Evolutionary conservation across 92 coral and sea anemone species (phyloP), one percentile per base, ranked within the genome.

Genomic region (Diadumene lineata): DNA sequence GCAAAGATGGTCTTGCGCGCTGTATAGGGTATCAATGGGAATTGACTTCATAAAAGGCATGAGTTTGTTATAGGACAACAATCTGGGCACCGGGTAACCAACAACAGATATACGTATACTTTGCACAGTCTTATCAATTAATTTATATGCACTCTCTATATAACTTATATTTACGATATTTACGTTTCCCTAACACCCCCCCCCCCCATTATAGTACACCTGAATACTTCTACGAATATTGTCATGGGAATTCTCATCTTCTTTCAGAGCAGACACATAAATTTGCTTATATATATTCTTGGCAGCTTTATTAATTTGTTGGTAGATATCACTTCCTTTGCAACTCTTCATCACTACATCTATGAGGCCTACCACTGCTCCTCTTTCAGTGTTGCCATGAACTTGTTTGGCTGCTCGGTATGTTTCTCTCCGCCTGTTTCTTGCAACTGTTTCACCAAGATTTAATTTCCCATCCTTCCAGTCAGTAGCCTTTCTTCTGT

Each of bases 121-220:
- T 31, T 72, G 48, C 65, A 31, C 11, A 70, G 72, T 78, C 15
- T 50, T 22, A 66, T 38, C 38, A 33, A 43, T 72, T 32, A 25
- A 31, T 30, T 60, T 55, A 72, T 19, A 76, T 24, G 82, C 68
- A 60, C 85, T 73, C 30, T 61, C 82, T 71, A 72, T 85, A 31
- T 79, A 74, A n/a, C n/a, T n/a, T n/a, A 0, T 64, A 25, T 0
- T 78, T 73, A 1, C 87, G 73, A 66, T 83, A 83, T 62, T 79
- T 87, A 0, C 79, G 57, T 55, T 87, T 87, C 17, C 88, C 92
- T 72, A 74, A 73, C 31, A 82, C n/a, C n/a, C n/a, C n/a, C n/a
- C 81, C 69, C 92, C 92, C 33, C 84, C 77, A 87, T 77, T 82
- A 53, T 82, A 87, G 64, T 87, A 87, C 0, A 78, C 84, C 0